Base-by-base conservation (phyloP, 2,888 invertebrate genomes). In the Galeopsomyia nigrocyanea region DNA sequence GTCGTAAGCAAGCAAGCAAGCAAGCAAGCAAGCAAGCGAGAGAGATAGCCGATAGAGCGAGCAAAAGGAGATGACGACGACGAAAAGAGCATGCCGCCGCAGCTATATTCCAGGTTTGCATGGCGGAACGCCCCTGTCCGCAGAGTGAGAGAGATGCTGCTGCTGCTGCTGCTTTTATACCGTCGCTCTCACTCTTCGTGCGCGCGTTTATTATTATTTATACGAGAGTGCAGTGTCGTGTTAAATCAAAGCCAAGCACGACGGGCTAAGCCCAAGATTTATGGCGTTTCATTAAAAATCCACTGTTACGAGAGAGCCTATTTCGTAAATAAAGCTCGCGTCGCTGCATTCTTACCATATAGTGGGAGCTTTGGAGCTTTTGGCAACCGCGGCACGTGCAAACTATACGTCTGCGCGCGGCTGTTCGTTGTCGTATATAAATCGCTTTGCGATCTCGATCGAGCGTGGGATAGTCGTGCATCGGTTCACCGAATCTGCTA, bases 91-190 rank as follows among this genome's bases (percentile, higher is more conserved):
- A 76, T 7, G 31, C 31, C 68, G 74, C 68, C 71, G 74, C 67
- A 79, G 80, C 80, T 79, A 80, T 85, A 85, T 85, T 85, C 84
- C 85, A 80, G 80, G 85, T 80, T 84, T 85, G 85, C 85, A 85
- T 82, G 82, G 85, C 85, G 85, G 82, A 85, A 85, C 85, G 84
- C 85, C 85, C 85, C 84, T 84, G 80, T 80, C 79, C 80, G 39
- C n/a, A n/a, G n/a, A n/a, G n/a, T n/a, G 39, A 39, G 39, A 10
- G 39, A 39, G 39, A 39, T 39, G 39, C 39, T 5, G 26, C 26
- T 39, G 39, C 39, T 5, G 26, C 26, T 39, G 5, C 39, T 7
- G 39, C 39, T 39, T 39, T 39, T 39, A 39, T 39, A 39, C 39
- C 39, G 7, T 13, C 39, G 39, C 39, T 39, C 31, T 31, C 31